Evolutionary conservation across 2,797 vertebrate species (phyloP).

Genomic region (Nannoperca obscura): DNA sequence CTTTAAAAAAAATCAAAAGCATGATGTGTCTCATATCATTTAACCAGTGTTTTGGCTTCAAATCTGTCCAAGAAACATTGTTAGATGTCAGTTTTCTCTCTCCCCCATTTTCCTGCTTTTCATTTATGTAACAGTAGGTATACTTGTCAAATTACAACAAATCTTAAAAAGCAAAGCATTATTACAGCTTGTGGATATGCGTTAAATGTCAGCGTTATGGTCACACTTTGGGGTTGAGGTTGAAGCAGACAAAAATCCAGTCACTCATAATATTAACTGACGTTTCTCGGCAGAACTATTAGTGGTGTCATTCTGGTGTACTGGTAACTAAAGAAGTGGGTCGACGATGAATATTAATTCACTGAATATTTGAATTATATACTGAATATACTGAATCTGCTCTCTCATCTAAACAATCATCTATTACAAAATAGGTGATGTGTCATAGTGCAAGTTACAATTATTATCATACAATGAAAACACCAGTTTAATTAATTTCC

Average conservation of each 20-base stretch:
- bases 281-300: not conserved
- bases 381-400: not conserved
- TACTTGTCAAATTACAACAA: not conserved
- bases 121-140: not conserved
- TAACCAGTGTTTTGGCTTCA: not conserved
- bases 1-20: not conserved
- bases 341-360: not conserved
- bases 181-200: not conserved
- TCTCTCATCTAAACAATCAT: not conserved
- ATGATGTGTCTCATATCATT: not conserved
- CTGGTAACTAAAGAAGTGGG: not conserved
- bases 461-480: not conserved
- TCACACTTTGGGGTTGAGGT: not conserved
- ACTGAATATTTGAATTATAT: not conserved
- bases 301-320: not conserved
- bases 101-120: not conserved
- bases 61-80: not conserved
- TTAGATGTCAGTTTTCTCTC: not conserved
- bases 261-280: not conserved
- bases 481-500: not conserved
- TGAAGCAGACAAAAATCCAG: constrained; percentile 1
- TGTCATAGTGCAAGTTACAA: not conserved
- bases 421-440: not conserved
- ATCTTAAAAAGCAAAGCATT: not conserved
- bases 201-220: not conserved